Conservation (phyloP, 2,113 vertebrate genomes). For the Pipa parva region DNA sequence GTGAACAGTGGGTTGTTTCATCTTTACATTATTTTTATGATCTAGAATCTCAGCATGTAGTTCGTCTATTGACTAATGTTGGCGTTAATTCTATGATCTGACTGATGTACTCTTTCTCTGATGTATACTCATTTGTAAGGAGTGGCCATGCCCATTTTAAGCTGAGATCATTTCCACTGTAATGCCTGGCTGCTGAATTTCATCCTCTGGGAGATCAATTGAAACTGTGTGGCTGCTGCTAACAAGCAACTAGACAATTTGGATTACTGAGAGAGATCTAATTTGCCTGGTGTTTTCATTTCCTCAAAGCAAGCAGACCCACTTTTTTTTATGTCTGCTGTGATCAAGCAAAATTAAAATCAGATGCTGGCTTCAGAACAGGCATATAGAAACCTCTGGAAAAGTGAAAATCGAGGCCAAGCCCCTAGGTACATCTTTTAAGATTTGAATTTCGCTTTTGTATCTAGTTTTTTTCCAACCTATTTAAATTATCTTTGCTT, state of each 20-base stretch:
- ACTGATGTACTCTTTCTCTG: too few relatives aligned
- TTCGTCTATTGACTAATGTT: too few relatives aligned
- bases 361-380: not conserved
- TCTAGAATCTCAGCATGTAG: too few relatives aligned
- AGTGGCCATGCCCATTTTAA: constrained; percentile 5
- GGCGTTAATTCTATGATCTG: too few relatives aligned
- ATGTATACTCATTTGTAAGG: constrained; percentile 26
- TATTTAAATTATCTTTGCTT: constrained; percentile 13
- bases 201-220: not conserved
- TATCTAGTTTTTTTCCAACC: not conserved
- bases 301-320: not conserved
- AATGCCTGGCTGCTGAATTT: not conserved
- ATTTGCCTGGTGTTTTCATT: not conserved
- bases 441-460: not conserved
- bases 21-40: too few relatives aligned
- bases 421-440: not conserved
- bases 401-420: not conserved
- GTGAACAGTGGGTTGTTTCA: too few relatives aligned
- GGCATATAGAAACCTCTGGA: constrained; percentile 9
- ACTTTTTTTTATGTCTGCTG: not conserved
- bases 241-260: not conserved
- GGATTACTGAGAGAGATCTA: not conserved
- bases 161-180: constrained; percentile 24
- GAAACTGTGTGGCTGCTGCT: not conserved
- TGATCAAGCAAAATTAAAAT: not conserved